Evolutionary conservation across 2,113 vertebrate species (phyloP).

Genomic region (Oreocharis arfaki): DNA sequence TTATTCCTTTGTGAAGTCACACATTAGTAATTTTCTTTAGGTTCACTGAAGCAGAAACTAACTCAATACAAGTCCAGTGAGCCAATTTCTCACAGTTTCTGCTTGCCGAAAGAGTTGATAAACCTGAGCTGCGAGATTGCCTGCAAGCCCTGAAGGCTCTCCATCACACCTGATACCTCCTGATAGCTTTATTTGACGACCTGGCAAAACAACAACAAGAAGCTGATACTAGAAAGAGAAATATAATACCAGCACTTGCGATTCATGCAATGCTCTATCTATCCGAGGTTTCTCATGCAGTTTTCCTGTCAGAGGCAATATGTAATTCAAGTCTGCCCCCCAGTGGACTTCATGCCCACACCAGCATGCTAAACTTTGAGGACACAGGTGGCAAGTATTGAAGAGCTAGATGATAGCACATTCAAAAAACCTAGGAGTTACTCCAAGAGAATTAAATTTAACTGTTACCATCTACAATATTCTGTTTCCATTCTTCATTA

Average conservation of each 20-base stretch:
- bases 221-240: constrained; percentile 37
- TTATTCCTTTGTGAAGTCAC: constrained; percentile 4
- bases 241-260: background rate
- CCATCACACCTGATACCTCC: constrained; percentile 11
- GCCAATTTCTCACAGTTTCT: constrained; percentile 39
- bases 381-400: background rate
- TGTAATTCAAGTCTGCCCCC: constrained; percentile 67
- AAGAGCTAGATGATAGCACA: background rate
- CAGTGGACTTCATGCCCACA: constrained; percentile 55
- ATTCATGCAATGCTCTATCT: background rate
- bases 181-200: background rate
- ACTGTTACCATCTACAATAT: background rate
- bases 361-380: background rate
- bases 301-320: background rate
- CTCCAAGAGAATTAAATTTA: background rate
- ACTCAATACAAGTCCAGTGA: background rate
- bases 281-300: background rate
- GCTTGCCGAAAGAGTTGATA: background rate
- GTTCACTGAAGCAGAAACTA: constrained; percentile 37
- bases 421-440: background rate
- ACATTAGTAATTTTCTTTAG: constrained; percentile 28
- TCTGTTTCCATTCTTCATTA: background rate
- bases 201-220: constrained; percentile 25
- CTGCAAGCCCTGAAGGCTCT: background rate
- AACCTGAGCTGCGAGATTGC: constrained; percentile 34